Evolutionary conservation across 2,113 vertebrate species (phyloP).

Genomic region (Epinephelus lanceolatus): DNA sequence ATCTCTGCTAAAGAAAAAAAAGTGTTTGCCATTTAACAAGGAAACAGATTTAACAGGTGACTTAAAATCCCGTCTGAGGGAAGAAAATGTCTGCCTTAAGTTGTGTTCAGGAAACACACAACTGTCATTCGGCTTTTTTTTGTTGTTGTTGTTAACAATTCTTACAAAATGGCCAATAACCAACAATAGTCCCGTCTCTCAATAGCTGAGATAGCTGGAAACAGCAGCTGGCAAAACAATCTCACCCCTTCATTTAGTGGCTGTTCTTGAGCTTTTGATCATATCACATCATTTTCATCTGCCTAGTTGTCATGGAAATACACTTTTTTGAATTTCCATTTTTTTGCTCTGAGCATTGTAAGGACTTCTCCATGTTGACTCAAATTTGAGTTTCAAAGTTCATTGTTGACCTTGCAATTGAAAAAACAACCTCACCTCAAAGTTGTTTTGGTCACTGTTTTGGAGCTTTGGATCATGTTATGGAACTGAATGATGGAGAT

Average conservation of each 20-base stretch:
- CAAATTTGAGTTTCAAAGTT: background rate
- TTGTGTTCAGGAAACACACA: slow-evolving; percentile 4
- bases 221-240: background rate
- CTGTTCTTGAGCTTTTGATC: background rate
- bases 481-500: background rate
- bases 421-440: background rate
- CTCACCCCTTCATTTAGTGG: background rate
- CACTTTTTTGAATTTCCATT: background rate
- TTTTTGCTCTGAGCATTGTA: background rate
- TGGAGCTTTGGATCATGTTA: background rate
- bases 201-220: too few relatives aligned
- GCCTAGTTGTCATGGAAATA: background rate
- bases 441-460: background rate
- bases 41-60: slow-evolving; percentile 53
- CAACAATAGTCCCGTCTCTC: background rate
- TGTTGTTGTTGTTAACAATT: background rate
- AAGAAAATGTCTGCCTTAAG: slow-evolving; percentile 28
- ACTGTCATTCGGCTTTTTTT: background rate
- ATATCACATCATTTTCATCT: background rate
- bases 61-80: slow-evolving; percentile 28
- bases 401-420: background rate
- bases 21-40: slow-evolving; percentile 32
- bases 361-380: background rate
- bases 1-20: slow-evolving; percentile 40
- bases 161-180: background rate